A percentile compares a stretch with the other conserved stretches of the same genome.
These are phyloP conservation scores for Brachionus paranguensis DNA, from an alignment of 1,140 invertebrate species.

Conservation along the genomic window DNA sequence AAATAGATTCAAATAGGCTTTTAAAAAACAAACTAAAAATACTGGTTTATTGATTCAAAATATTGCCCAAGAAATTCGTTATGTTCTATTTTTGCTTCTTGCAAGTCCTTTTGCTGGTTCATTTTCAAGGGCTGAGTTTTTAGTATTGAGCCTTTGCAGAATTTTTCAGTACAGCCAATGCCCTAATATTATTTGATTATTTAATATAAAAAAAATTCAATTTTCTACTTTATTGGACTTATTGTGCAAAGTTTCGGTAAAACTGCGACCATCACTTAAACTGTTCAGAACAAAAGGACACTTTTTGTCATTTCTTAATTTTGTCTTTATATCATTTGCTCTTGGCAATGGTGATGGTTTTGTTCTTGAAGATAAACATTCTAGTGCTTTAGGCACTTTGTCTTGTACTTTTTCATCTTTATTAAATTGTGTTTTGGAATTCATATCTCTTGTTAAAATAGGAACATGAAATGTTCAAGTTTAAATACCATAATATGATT, in stretches of 20 bases:
- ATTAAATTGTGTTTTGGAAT: too few species aligned
- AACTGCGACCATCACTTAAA: background rate
- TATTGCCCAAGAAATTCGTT: conserved; percentile 81
- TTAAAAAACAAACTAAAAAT: background rate
- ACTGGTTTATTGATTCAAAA: conserved; percentile 69
- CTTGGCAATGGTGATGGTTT: too few species aligned
- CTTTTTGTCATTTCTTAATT: background rate
- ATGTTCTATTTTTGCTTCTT: conserved; percentile 67
- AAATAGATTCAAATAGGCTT: background rate
- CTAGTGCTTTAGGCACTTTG: too few species aligned
- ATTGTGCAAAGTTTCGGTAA: background rate
- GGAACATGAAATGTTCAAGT: too few species aligned
- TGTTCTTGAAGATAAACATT: too few species aligned
- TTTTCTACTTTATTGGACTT: background rate
- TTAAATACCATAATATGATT: too few species aligned
- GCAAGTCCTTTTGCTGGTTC: conserved; percentile 42
- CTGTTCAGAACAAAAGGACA: background rate
- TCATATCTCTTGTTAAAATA: too few species aligned
- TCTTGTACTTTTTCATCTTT: too few species aligned
- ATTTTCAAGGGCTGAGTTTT: background rate
- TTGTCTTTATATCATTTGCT: too few species aligned
- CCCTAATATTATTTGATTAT: background rate
- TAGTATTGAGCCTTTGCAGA: background rate
- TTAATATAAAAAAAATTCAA: too few species aligned
- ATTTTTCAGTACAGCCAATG: background rate